Evolutionary conservation across 2,113 vertebrate genomes (phyloP).

Genomic region (Plectropomus leopardus): DNA sequence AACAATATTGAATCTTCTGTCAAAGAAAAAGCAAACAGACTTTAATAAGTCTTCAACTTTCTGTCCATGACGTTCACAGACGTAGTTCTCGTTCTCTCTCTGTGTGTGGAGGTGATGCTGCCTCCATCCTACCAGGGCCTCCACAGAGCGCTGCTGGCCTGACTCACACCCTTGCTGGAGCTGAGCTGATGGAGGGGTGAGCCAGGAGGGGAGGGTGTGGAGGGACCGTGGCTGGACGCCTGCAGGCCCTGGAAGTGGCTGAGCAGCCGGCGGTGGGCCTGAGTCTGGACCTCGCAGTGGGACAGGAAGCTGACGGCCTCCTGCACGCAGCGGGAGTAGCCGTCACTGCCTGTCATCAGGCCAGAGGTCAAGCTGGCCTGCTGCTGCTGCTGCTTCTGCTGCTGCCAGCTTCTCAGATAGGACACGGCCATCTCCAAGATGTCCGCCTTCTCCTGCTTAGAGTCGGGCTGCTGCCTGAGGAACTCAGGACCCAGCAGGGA

Average conservation of each 20-base stretch:
- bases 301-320: slow-evolving; percentile 82
- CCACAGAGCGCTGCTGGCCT: slow-evolving; percentile 73
- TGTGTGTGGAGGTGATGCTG: not conserved
- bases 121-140: slow-evolving; percentile 83
- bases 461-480: slow-evolving; percentile 84
- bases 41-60: slow-evolving; percentile 66
- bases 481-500: slow-evolving; percentile 83
- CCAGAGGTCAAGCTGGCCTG: slow-evolving; percentile 20
- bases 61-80: slow-evolving; percentile 75
- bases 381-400: slow-evolving; percentile 70
- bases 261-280: slow-evolving; percentile 72
- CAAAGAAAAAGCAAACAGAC: slow-evolving; percentile 52
- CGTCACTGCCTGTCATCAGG: slow-evolving; percentile 56
- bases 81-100: slow-evolving; percentile 59
- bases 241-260: slow-evolving; percentile 79
- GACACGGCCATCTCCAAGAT: slow-evolving; percentile 85
- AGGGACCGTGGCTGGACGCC: slow-evolving; percentile 39
- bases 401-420: slow-evolving; percentile 79
- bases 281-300: slow-evolving; percentile 71
- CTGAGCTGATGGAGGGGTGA: slow-evolving; percentile 66
- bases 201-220: slow-evolving; percentile 56
- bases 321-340: slow-evolving; percentile 82
- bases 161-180: slow-evolving; percentile 63
- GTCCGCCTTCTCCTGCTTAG: slow-evolving; percentile 87
- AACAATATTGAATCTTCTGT: slow-evolving; percentile 37